Base-by-base conservation (phyloP, 2,113 vertebrate genomes). In the Hiodon tergisus region DNA sequence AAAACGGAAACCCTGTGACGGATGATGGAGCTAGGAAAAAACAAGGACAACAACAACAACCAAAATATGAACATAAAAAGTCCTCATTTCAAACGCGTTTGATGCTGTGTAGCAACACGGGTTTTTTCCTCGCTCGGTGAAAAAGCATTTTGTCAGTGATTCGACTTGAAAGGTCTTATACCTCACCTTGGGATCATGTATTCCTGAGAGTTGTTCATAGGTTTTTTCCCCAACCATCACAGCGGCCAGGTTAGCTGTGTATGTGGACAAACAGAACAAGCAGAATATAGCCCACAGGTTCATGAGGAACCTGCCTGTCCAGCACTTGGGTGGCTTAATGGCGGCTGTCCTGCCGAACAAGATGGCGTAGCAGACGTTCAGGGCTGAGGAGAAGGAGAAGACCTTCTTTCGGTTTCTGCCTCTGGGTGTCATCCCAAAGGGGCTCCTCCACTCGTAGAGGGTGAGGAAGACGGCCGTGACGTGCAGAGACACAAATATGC, bases 171-270 rank as follows among this genome's bases (percentile, higher is more conserved):
- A 60, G 4, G 59, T 4, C 59, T 60, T 60, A 60, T 60, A 14
- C 9, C 78, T 90, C 90, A 95, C 94, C 94, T 95, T 95, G 76
- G 92, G 91, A 72, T 95, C 94, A 48, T 95, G 94, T 83, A 95
- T 94, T 81, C 94, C 94, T 78, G 94, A 94, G 79, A 95, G 91
- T 16, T 95, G 92, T 85, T 94, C 93, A 67, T 93, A 94, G 75
- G 93, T 94, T 82, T 94, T 95, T 83, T 94, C 94, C 78, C 94
- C 94, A 17, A 95, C 94, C 94, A 95, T 94, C 74, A 95, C 93
- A 48, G 94, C 94, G 78, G 94, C 89, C 80, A 93, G 84, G 83
- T 94, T 94, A 31, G 93, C 93, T 0, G 93, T 94, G 76, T 95
- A 94, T 0, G 91, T 92, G 0, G 93, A 94, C 78, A 95, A 87